Conservation (phyloP, 2,797 vertebrate species). For the Pitangus sulphuratus region DNA sequence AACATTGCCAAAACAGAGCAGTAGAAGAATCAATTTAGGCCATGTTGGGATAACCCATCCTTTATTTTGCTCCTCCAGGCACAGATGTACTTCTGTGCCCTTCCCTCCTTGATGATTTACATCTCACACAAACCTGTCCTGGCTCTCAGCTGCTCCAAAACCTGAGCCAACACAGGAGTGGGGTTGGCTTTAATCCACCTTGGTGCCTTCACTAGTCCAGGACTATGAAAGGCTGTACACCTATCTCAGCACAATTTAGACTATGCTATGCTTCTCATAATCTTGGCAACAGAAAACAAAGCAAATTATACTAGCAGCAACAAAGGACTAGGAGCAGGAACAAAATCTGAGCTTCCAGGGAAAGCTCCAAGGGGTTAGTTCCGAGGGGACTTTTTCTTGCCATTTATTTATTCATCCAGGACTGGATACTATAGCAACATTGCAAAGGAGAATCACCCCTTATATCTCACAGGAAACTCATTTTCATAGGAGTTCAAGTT, state of each 20-base stretch:
- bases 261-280: neutral
- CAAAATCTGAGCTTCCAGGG: neutral
- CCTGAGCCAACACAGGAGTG: neutral
- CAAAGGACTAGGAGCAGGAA: neutral
- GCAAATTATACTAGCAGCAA: neutral
- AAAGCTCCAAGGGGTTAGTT: neutral
- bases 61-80: neutral
- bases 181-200: neutral
- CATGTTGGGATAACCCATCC: neutral
- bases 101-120: neutral
- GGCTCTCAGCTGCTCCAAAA: neutral
- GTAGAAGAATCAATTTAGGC: neutral
- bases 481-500: neutral
- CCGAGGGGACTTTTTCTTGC: neutral
- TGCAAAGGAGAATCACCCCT: neutral
- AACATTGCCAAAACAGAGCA: neutral
- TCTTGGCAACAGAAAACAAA: neutral
- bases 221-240: neutral
- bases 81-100: rapidly evolving
- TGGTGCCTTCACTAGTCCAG: neutral
- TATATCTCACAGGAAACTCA: neutral
- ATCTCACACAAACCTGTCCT: neutral
- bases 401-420: neutral
- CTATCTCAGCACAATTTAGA: neutral
- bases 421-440: neutral